Conservation (phyloP, 2,888 invertebrate genomes). For the Eupithecia centaureata region DNA sequence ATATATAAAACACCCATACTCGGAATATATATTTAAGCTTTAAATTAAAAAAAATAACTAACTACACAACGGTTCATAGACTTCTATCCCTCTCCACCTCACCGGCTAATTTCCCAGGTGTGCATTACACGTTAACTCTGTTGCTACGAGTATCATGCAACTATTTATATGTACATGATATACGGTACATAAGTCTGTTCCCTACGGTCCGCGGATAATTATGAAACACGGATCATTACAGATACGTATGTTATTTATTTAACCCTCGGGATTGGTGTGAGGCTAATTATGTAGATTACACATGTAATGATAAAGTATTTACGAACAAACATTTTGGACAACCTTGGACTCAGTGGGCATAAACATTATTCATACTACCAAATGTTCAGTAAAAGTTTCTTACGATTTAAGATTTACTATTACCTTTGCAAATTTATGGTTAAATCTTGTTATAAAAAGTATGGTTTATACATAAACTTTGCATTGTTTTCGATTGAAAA, state of each 20-base stretch:
- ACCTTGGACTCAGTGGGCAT: neutral
- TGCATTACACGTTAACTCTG: neutral
- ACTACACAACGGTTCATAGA: neutral
- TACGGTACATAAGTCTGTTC: neutral
- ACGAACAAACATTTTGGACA: neutral
- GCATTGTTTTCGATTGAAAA: neutral
- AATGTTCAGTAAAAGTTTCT: neutral
- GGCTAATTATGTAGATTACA: neutral
- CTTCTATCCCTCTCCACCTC: neutral
- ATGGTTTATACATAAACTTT: neutral
- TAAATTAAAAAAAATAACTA: neutral
- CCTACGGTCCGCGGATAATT: neutral
- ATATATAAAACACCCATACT: neutral
- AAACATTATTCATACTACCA: neutral
- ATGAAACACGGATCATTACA: neutral
- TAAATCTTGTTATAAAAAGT: neutral
- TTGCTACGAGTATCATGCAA: conserved; percentile 1
- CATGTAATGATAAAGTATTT: neutral
- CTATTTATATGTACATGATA: neutral
- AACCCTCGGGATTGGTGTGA: neutral
- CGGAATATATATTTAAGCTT: neutral
- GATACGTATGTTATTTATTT: neutral
- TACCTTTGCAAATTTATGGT: neutral
- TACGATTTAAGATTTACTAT: neutral
- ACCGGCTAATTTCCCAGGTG: conserved; percentile 10